Percentiles rank a stretch among this genome's conserved stretches.
phyloP scores from a whole-genome alignment of 2,888 invertebrate genomes.

The Xestia sexstrigata region DNA sequence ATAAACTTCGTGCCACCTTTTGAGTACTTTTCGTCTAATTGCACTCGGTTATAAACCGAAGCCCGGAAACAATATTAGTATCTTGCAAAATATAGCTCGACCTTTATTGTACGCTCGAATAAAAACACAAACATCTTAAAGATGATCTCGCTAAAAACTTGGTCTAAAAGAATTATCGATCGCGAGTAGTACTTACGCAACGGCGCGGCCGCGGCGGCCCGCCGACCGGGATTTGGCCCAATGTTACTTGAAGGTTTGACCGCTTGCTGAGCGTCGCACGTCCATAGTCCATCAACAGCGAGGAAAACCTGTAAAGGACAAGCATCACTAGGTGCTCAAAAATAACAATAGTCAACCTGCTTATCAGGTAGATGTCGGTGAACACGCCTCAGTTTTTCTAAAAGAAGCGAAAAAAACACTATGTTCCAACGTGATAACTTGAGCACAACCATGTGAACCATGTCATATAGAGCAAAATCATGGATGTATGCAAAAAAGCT shows the following conservation, averaged over 20 bases:
- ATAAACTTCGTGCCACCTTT: no score
- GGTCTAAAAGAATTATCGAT: conserved; percentile 64
- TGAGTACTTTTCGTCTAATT: no score
- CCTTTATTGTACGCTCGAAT: background rate
- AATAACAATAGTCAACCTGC: background rate
- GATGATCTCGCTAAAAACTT: conserved; percentile 43
- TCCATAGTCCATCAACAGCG: background rate
- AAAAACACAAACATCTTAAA: conserved; percentile 38
- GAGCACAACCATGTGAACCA: background rate
- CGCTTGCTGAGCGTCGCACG: conserved; percentile 8
- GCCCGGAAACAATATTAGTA: background rate
- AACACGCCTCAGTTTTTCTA: background rate
- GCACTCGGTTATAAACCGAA: background rate
- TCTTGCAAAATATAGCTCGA: background rate
- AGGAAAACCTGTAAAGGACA: background rate
- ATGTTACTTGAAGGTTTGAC: conserved; percentile 66
- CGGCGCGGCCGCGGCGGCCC: conserved; percentile 50
- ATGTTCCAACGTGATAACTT: background rate
- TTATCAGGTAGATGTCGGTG: background rate
- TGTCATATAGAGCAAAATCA: background rate
- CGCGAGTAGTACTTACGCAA: conserved; percentile 60
- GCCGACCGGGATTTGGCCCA: conserved; percentile 52
- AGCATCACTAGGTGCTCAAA: background rate
- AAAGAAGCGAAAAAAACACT: background rate
- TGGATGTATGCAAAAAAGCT: background rate